phyloP scores from a whole-genome alignment of 2,888 invertebrate species.

The Cacoxenus indagator region DNA sequence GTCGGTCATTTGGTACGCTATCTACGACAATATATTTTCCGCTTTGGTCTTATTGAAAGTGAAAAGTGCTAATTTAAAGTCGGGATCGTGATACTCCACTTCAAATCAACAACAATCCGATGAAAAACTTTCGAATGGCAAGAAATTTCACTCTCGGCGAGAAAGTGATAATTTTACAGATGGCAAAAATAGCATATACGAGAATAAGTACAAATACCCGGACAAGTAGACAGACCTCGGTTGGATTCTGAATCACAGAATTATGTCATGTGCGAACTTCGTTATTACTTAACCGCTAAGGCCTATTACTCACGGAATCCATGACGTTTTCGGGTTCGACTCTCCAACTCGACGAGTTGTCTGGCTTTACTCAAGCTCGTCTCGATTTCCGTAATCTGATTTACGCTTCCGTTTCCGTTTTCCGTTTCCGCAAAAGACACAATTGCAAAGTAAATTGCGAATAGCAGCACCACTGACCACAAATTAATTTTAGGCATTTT shows the following conservation, averaged over 20 bases:
- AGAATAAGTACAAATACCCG: background rate
- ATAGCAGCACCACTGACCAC: constrained; percentile 50
- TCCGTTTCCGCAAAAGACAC: constrained; percentile 53
- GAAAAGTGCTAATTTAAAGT: constrained; percentile 66
- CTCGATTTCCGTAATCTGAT: constrained; percentile 35
- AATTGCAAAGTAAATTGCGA: constrained; percentile 56
- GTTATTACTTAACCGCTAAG: background rate
- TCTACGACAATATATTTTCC: constrained; percentile 42
- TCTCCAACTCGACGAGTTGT: constrained; percentile 54
- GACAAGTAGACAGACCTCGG: background rate
- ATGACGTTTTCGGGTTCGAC: constrained; percentile 45
- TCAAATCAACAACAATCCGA: constrained; percentile 32
- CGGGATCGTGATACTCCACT: constrained; percentile 24
- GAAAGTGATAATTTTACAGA: background rate
- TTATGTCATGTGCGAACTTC: background rate
- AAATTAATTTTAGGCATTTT: constrained; percentile 60
- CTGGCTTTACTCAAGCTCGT: constrained; percentile 39
- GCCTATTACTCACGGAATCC: constrained; percentile 30
- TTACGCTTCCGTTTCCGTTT: constrained; percentile 23
- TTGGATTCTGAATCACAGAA: background rate
- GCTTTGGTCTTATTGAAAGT: constrained; percentile 53
- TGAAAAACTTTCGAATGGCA: constrained; percentile 19
- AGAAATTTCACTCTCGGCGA: constrained; percentile 8
- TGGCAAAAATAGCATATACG: background rate
- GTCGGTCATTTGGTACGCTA: constrained; percentile 29